Evolutionary conservation across 2,888 invertebrate species (phyloP), one percentile per base, ranked within the genome.

Genomic region (Sesia apiformis): DNA sequence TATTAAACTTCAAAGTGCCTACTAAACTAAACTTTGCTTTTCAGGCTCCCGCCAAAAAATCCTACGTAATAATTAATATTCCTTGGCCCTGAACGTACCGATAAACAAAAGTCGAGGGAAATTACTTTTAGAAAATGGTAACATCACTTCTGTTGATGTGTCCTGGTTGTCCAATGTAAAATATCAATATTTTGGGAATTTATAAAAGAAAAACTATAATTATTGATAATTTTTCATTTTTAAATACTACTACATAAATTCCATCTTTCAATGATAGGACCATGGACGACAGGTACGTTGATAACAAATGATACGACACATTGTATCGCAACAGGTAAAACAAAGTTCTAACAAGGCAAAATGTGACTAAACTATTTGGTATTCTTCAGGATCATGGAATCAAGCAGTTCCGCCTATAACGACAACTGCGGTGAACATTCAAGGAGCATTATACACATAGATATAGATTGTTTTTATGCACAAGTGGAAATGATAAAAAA

Each of bases 381-480:
- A 72, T 74, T 71, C 73, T 76, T 63, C 84, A 89, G 88, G 77
- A 84, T 71, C 76, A 89, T 89, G 88, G 88, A 88, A 76, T 76
- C 87, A 61, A 80, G 83, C 75, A 78, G 84, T 76, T 83, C 86
- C 66, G 72, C 79, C 66, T 79, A 70, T 70, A 74, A 75, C 61
- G 81, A 83, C 61, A 69, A 69, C 63, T 78, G 76, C 59, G 76
- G 69, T 60, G 84, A 83, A 60, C 95, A 95, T 79, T 85, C 91
- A 54, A 92, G 92, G 69, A 92, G 92, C 59, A 94, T 96, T 63
- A 91, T 96, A 69, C 96, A 96, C 76, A 88, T 96, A 66, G 96
- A 96, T 75, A 90, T 95, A 74, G 96, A 96, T 78, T 96, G 94
- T 77, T 96, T 94, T 83, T 96, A 96, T 83, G 96, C 96, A 58